A percentile compares a stretch with the other conserved stretches of the same genome.
These are phyloP conservation scores for Adoxophyes honmai DNA, from an alignment of 1,140 invertebrate species.

Conservation along the genomic window DNA sequence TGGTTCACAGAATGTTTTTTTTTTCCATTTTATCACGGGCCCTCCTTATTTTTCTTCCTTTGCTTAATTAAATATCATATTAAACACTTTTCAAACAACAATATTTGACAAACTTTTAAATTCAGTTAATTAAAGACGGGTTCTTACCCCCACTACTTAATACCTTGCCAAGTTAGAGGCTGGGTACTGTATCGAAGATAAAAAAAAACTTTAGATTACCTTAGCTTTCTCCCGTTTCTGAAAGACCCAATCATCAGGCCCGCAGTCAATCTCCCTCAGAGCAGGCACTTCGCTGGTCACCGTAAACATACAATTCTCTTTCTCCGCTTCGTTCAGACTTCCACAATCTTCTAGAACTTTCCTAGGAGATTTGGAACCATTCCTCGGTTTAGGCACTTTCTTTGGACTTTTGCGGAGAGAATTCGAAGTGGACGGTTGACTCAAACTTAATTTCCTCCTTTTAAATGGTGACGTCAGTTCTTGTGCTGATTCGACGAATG, in stretches of 20 bases:
- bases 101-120: no score
- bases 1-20: no score
- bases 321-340: slow-evolving; percentile 19
- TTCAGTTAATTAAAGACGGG: no score
- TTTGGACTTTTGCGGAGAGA: slow-evolving; percentile 13
- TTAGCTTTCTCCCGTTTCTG: slow-evolving; percentile 68
- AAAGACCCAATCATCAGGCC: slow-evolving; percentile 67
- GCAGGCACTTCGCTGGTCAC: slow-evolving; percentile 39
- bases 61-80: no score
- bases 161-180: no score
- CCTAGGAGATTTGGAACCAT: slow-evolving; percentile 18
- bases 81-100: no score
- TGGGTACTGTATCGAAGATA: no score
- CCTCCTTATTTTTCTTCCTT: no score
- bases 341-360: not conserved
- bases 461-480: slow-evolving; percentile 43
- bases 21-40: no score
- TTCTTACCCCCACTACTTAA: no score
- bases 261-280: slow-evolving; percentile 51
- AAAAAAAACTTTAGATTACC: no score
- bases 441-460: slow-evolving; percentile 31
- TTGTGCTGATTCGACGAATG: slow-evolving; percentile 47
- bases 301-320: slow-evolving; percentile 33
- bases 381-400: slow-evolving; percentile 7
- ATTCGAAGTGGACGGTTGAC: not conserved